phyloP scores from a whole-genome alignment of 2,888 invertebrate species.

The Philhelius pedissequus region DNA sequence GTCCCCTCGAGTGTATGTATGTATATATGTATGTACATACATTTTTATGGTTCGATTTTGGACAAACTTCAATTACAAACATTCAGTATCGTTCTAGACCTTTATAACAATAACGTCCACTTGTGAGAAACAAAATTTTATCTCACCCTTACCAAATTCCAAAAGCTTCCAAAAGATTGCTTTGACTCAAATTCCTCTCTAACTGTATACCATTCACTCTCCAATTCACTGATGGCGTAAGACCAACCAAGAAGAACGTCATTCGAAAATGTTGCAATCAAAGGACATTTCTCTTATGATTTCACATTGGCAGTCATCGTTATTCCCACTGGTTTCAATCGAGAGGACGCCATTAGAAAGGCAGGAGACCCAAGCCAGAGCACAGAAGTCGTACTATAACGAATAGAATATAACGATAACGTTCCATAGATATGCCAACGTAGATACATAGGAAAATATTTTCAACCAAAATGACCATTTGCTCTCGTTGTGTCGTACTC shows the following conservation, averaged over 20 bases:
- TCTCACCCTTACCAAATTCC: not conserved
- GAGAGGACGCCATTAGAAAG: slow-evolving; percentile 22
- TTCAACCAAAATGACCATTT: slow-evolving; percentile 32
- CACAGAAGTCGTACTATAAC: not conserved
- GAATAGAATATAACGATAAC: slow-evolving; percentile 19
- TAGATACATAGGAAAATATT: slow-evolving; percentile 30
- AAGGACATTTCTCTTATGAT: slow-evolving; percentile 58
- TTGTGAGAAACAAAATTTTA: slow-evolving; percentile 4
- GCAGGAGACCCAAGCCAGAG: slow-evolving; percentile 23
- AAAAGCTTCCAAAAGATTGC: not conserved
- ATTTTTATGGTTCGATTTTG: not conserved
- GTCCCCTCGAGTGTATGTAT: not conserved
- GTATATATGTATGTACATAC: not conserved
- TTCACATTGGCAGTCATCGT: slow-evolving; percentile 54
- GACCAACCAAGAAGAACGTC: slow-evolving; percentile 22
- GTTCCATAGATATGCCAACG: slow-evolving; percentile 15
- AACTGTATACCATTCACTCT: not conserved
- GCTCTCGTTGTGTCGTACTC: not conserved
- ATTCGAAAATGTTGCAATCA: slow-evolving; percentile 50
- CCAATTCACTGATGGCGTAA: not conserved
- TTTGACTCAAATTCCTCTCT: not conserved
- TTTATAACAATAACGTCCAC: slow-evolving; percentile 52
- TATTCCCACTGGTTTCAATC: slow-evolving; percentile 42
- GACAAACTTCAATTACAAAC: slow-evolving; percentile 18
- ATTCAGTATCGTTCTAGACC: not conserved